Evolutionary conservation across 1,140 invertebrate genomes (phyloP).

Genomic region (Drusus annulatus): DNA sequence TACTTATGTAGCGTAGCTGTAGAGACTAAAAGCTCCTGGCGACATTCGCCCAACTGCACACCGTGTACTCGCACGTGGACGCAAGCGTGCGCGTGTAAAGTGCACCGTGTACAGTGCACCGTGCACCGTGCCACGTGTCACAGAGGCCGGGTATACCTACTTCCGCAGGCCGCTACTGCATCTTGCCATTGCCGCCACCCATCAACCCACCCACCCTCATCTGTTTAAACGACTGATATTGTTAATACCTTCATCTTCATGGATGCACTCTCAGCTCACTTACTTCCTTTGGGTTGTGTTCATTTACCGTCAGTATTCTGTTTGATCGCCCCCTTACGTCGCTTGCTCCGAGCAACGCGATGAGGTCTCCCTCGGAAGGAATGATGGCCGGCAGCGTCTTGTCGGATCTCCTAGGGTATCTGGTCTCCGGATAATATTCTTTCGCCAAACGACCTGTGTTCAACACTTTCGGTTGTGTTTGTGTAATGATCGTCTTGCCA

Average conservation of each 20-base stretch:
- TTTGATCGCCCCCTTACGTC: neutral
- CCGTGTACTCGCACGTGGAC: too few species aligned
- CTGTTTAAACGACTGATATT: conserved; percentile 23
- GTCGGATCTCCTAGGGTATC: neutral
- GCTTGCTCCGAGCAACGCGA: neutral
- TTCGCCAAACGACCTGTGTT: conserved; percentile 33
- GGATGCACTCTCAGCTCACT: neutral
- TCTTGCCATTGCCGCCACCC: too few species aligned
- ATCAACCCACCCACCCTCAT: neutral
- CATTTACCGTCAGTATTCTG: neutral
- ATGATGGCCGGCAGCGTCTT: neutral
- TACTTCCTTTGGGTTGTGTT: neutral
- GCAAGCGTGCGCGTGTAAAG: too few species aligned
- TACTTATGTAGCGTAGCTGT: conserved; percentile 45
- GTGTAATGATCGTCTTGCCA: conserved; percentile 43
- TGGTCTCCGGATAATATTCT: conserved; percentile 10
- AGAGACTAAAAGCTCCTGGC: conserved; percentile 2
- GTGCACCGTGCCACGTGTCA: too few species aligned
- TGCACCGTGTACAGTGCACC: too few species aligned
- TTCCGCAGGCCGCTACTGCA: too few species aligned
- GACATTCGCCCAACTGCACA: neutral
- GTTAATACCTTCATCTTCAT: neutral
- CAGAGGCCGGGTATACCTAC: too few species aligned
- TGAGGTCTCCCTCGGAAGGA: neutral
- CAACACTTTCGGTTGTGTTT: conserved; percentile 52